phyloP scores from a whole-genome alignment of 2,113 vertebrate species.

The Pica pica region DNA sequence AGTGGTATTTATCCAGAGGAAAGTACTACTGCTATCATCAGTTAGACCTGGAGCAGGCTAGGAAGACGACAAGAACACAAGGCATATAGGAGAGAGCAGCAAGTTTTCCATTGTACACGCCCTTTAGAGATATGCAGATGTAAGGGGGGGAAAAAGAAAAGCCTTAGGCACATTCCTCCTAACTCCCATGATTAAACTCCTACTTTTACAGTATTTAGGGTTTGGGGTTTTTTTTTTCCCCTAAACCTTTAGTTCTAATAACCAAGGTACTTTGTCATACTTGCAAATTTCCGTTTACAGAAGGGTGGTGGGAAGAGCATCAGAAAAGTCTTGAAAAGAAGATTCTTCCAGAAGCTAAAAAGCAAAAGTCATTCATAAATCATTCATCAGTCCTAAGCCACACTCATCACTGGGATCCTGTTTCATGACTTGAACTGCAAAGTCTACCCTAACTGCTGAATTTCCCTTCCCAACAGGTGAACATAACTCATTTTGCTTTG shows the following conservation, averaged over 20 bases:
- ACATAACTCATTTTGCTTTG: background rate
- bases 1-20: background rate
- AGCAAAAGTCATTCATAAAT: conserved; percentile 3
- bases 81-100: background rate
- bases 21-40: background rate
- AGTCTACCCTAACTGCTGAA: conserved; percentile 8
- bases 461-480: background rate
- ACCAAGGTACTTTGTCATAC: background rate
- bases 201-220: background rate
- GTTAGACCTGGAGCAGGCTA: background rate
- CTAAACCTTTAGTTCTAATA: background rate
- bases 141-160: fast-evolving
- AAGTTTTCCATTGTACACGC: background rate
- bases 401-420: background rate
- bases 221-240: background rate
- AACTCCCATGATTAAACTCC: background rate
- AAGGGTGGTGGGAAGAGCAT: background rate
- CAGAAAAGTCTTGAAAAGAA: background rate
- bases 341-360: background rate
- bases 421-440: background rate
- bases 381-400: conserved; percentile 5
- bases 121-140: background rate
- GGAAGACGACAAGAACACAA: fast-evolving
- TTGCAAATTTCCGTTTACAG: background rate
- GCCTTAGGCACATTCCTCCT: background rate